A percentile compares a stretch with the other conserved stretches of the same genome.
Evolutionary conservation across 2,888 invertebrate species (phyloP).

Genomic region (Arrhopalites spinosus): DNA sequence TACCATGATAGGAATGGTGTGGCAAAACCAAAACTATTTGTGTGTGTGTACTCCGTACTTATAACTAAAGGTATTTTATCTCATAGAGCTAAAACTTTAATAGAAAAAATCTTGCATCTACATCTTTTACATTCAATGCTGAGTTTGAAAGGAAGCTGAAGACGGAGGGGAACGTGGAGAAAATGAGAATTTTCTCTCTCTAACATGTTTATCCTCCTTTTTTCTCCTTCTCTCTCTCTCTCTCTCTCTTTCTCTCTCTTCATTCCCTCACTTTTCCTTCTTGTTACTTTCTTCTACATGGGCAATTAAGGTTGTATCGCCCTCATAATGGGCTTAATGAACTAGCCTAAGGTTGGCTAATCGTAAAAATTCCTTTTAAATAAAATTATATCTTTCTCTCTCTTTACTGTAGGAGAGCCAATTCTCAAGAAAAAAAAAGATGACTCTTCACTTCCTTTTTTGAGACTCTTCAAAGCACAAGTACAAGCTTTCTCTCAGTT

Average conservation of each 20-base stretch:
- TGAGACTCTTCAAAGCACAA: too few species aligned
- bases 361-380: conserved; percentile 7
- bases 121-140: not conserved
- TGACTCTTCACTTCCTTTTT: not conserved
- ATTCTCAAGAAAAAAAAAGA: not conserved
- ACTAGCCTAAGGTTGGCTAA: not conserved
- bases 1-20: too few species aligned
- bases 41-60: too few species aligned
- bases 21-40: not conserved
- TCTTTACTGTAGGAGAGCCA: not conserved
- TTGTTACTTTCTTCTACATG: not conserved
- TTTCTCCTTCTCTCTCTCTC: not conserved
- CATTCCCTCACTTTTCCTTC: not conserved
- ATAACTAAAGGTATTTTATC: not conserved
- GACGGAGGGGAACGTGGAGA: not conserved
- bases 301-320: conserved; percentile 20
- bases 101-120: not conserved
- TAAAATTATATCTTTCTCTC: not conserved
- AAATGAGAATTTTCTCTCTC: not conserved
- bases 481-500: too few species aligned
- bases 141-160: not conserved
- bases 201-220: not conserved
- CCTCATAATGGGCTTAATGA: conserved; percentile 16
- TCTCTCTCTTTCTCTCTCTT: too few species aligned
- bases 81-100: not conserved